Evolutionary conservation across 2,888 invertebrate species (phyloP).

Genomic region (Volucella bombylans): DNA sequence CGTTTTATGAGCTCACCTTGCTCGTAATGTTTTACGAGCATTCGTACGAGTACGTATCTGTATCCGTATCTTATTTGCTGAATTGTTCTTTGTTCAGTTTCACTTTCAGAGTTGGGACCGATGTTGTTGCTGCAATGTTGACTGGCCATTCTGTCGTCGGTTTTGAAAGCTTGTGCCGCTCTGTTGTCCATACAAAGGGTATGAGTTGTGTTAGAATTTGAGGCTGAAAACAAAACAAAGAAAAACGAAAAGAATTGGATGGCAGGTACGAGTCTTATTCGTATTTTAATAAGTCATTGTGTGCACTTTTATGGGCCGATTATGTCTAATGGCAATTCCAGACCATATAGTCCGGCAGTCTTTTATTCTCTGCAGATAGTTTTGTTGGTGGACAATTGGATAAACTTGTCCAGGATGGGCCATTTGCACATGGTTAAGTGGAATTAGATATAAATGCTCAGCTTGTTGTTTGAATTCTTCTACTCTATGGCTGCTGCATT

Average conservation of each 20-base stretch:
- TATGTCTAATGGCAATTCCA: slow-evolving; percentile 7
- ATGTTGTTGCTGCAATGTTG: slow-evolving; percentile 21
- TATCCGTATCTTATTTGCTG: slow-evolving; percentile 15
- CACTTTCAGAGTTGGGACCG: slow-evolving; percentile 1
- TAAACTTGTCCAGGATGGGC: slow-evolving; percentile 36
- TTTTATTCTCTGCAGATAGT: no score
- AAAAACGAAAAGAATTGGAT: slow-evolving; percentile 58
- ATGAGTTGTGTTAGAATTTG: slow-evolving; percentile 43
- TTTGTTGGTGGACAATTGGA: slow-evolving; percentile 10
- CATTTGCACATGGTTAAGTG: slow-evolving; percentile 42
- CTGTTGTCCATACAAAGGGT: slow-evolving; percentile 34
- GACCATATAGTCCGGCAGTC: neutral
- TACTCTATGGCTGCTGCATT: slow-evolving; percentile 34
- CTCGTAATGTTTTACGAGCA: neutral
- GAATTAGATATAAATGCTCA: slow-evolving; percentile 24
- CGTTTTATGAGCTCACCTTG: slow-evolving; percentile 23
- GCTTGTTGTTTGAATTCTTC: neutral
- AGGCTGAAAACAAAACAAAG: slow-evolving; percentile 1
- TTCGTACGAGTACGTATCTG: neutral
- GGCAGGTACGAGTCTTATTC: slow-evolving; percentile 66
- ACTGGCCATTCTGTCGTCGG: slow-evolving; percentile 29
- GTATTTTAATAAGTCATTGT: slow-evolving; percentile 69
- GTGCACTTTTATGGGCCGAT: slow-evolving; percentile 42
- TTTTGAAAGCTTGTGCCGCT: slow-evolving; percentile 22
- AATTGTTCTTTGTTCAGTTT: slow-evolving; percentile 19